A percentile compares a stretch with the other conserved stretches of the same genome.
Conservation (phyloP, 2,797 vertebrate genomes). For the Sebastes ruberrimus region DNA sequence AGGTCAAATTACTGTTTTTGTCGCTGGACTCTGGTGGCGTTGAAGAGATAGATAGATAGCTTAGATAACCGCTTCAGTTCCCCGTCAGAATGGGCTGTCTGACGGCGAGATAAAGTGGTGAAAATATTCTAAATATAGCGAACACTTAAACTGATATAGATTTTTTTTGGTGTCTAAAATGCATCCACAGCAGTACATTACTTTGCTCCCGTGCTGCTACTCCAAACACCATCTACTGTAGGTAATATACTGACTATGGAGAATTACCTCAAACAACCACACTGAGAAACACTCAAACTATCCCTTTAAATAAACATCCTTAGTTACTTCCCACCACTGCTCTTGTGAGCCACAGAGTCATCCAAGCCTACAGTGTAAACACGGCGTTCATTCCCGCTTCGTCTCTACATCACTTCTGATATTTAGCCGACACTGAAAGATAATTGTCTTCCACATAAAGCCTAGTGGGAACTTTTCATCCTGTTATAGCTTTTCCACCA, state of each 20-base stretch:
- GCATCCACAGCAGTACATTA: no score
- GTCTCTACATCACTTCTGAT: neutral
- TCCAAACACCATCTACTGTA: no score
- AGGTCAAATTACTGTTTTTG: no score
- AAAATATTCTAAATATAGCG: no score
- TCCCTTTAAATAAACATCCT: neutral
- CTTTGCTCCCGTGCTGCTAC: no score
- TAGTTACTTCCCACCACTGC: neutral
- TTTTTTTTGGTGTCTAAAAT: no score
- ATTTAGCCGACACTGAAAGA: neutral
- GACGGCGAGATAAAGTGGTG: no score
- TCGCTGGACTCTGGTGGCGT: no score
- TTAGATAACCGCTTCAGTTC: no score
- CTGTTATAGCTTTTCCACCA: conserved; percentile 19
- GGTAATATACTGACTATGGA: neutral
- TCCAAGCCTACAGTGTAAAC: neutral
- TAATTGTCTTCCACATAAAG: conserved; percentile 27
- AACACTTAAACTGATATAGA: no score
- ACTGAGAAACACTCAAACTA: neutral
- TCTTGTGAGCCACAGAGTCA: neutral
- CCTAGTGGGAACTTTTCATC: conserved; percentile 21
- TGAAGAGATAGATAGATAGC: no score
- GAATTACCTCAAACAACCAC: neutral
- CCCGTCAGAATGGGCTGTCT: no score
- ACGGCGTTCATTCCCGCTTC: neutral